phyloP scores from a whole-genome alignment of 2,797 vertebrate genomes.

The Clarias fuscus region DNA sequence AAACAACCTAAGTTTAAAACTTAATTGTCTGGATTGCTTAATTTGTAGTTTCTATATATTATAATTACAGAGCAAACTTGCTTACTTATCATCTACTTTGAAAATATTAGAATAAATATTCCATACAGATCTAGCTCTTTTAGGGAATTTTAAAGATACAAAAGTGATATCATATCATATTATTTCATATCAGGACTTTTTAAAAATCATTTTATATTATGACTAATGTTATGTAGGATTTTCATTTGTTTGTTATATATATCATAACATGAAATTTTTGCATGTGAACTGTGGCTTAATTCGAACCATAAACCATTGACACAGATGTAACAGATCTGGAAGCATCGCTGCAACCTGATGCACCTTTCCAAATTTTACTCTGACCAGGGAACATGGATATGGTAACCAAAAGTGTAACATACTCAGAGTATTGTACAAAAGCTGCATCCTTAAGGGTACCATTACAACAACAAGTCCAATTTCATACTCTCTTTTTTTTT shows the following conservation, averaged over 20 bases:
- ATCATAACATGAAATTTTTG: not conserved
- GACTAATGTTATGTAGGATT: not conserved
- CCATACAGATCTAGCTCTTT: not conserved
- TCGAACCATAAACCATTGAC: not conserved
- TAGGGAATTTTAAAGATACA: not conserved
- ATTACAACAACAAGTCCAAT: not conserved
- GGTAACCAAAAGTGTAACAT: not conserved
- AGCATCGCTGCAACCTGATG: not conserved
- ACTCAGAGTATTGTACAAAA: not conserved
- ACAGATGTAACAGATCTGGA: not conserved
- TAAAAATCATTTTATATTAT: not conserved
- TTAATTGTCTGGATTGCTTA: not conserved
- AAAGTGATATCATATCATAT: not conserved
- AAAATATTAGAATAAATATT: not conserved
- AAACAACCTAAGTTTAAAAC: too few relatives aligned
- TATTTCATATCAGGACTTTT: too few relatives aligned
- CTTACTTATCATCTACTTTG: not conserved
- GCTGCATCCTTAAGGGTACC: not conserved
- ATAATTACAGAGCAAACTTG: not conserved
- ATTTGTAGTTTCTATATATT: not conserved
- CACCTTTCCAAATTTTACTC: not conserved
- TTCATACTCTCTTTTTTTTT: not conserved
- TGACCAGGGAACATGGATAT: not conserved
- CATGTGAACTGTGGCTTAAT: not conserved
- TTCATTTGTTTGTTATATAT: not conserved